Percentiles rank a stretch among this genome's conserved stretches.
These are phyloP conservation scores for Dipodomys stephensi DNA, from an alignment of 2,113 vertebrate species.

Conservation along the genomic window DNA sequence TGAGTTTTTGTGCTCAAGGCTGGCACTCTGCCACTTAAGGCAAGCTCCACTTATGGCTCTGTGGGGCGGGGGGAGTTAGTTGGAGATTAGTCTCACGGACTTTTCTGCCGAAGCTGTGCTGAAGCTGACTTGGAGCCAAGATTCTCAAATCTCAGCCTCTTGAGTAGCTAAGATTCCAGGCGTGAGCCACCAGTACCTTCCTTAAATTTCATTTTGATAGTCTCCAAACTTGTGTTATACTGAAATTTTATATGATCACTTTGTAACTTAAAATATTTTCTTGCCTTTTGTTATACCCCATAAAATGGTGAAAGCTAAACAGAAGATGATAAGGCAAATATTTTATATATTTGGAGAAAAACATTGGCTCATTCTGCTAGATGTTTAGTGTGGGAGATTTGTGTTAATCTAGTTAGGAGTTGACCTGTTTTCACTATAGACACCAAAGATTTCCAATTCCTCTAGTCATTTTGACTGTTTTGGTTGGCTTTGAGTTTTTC, in stretches of 20 bases:
- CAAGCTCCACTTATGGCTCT: no score
- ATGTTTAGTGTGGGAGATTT: conserved; percentile 39
- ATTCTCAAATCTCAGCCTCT: no score
- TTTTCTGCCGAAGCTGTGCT: no score
- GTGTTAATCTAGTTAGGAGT: conserved; percentile 54
- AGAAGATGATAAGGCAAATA: conserved; percentile 48
- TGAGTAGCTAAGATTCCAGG: no score
- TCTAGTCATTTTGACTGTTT: conserved; percentile 61
- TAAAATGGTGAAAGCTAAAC: conserved; percentile 50
- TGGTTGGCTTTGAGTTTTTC: conserved; percentile 58
- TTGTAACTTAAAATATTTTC: conserved; percentile 57
- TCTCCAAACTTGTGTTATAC: conserved; percentile 17
- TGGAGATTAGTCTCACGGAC: no score
- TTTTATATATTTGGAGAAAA: conserved; percentile 32
- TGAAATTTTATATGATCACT: conserved; percentile 53
- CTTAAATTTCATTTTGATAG: not conserved
- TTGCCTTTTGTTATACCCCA: conserved; percentile 37
- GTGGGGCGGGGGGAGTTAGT: no score
- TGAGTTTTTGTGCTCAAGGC: no score
- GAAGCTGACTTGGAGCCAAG: no score
- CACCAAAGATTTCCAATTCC: conserved; percentile 52
- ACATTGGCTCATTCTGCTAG: conserved; percentile 24
- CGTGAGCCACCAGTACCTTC: no score
- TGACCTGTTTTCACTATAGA: conserved; percentile 21
- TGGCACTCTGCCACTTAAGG: no score